Conservation (phyloP, 2,797 vertebrate genomes). For the Darevskia nairensis region DNA sequence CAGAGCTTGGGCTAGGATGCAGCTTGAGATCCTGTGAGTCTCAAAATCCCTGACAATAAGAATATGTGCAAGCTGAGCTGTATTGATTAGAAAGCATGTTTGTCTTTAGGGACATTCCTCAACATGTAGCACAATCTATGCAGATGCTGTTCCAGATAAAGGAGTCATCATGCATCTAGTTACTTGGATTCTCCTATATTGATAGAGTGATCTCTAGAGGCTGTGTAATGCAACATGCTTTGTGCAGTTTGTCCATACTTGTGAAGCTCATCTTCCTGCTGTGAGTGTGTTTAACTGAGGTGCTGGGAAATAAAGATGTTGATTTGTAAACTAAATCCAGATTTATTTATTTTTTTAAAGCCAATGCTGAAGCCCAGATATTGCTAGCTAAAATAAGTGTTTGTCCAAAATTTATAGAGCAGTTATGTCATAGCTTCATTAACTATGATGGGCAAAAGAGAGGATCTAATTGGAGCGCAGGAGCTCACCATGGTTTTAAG, state of each 20-base stretch:
- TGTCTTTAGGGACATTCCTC: neutral
- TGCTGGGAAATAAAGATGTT: slow-evolving; percentile 27
- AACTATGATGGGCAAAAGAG: neutral
- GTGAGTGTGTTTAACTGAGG: neutral
- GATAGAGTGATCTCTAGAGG: neutral
- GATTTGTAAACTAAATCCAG: slow-evolving; percentile 25
- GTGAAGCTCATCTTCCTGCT: neutral
- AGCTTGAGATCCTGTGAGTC: neutral
- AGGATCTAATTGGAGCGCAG: slow-evolving; percentile 51
- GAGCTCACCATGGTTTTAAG: slow-evolving; percentile 47
- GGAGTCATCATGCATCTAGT: neutral
- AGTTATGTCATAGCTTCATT: slow-evolving; percentile 10
- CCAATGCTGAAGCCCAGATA: neutral
- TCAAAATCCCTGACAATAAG: neutral
- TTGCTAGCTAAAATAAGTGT: neutral
- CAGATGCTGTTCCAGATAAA: neutral
- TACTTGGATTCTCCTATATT: neutral
- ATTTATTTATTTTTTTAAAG: neutral
- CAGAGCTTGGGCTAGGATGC: neutral
- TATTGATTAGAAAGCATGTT: neutral
- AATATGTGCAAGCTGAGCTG: neutral
- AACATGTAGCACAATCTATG: accelerated
- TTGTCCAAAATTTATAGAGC: slow-evolving; percentile 9
- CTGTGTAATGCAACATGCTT: neutral
- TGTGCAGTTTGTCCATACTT: neutral